Base-by-base conservation (phyloP, 2,888 invertebrate species). In the Tinea pellionella region DNA sequence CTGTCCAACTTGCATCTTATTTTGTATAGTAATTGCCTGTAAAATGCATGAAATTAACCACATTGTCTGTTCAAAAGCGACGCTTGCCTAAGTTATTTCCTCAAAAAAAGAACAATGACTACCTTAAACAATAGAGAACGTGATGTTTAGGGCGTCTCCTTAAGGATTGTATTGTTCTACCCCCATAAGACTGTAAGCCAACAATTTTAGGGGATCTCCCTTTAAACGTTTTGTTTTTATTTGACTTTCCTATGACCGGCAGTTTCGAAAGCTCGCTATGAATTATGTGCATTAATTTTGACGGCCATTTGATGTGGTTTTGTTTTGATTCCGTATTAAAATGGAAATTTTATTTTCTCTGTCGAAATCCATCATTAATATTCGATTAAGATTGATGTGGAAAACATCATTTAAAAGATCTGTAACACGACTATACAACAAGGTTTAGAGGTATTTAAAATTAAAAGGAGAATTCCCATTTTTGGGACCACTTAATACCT, bases 201-300 rank as follows among this genome's bases (percentile, higher is more conserved):
- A 19, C 57, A 32, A 57, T 57, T 32, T 57, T 13, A 13, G 57
- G 57, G 32, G 57, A 57, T 57, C 57, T 32, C 57, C 57, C 47
- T 47, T 47, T 47, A 16, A 47, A n/a, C 8, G 16, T 15, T 47
- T 2, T 7, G 12, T 47, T 59, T 59, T 65, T 66, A 53, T 66
- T 66, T 65, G 65, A 66, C 61, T 61, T 65, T 66, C 65, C 63
- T 66, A 63, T 67, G 66, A 63, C 68, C 66, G 67, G 67, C 64
- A 68, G 63, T 65, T 71, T 66, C 67, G 63, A 66, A 63, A 64
- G 65, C 64, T 66, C 67, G 64, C 68, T 70, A 80, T 83, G 79
- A 84, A 82, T 85, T 77, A 84, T 83, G 82, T 78, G 76, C 84
- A 83, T 83, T 69, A 65, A 74, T 74, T 75, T 71, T 69, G 66